Conservation (phyloP, 2,113 vertebrate species). For the Actenoides hombroni region DNA sequence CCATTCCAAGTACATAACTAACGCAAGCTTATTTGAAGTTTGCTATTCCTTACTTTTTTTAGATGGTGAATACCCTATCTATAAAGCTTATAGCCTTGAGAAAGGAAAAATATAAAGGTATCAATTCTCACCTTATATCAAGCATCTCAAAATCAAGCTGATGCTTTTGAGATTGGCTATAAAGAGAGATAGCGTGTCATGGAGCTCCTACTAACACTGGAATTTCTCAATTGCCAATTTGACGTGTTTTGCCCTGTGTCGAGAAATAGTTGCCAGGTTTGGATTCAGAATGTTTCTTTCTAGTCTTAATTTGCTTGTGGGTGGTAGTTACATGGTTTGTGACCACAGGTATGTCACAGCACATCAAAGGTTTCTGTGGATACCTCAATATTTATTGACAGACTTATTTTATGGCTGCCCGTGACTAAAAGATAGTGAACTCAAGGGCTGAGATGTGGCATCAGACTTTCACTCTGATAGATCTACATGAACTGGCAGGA, state of each 20-base stretch:
- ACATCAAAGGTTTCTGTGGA: neutral
- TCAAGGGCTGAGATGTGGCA: neutral
- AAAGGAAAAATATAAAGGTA: neutral
- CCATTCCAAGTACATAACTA: neutral
- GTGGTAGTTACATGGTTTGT: neutral
- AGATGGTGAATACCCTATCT: neutral
- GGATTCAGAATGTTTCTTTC: neutral
- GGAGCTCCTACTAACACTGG: fast-evolving
- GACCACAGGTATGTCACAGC: neutral
- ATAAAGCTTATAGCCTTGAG: neutral
- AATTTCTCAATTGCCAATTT: neutral
- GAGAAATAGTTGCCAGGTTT: neutral
- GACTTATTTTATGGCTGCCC: neutral
- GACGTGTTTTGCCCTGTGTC: neutral
- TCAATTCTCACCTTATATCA: neutral
- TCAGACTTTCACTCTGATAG: neutral
- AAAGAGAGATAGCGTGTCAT: neutral
- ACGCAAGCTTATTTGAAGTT: neutral
- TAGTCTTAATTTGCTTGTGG: neutral
- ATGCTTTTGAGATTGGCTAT: neutral
- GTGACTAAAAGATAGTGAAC: neutral
- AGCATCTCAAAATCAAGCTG: neutral
- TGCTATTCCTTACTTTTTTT: neutral
- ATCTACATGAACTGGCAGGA: neutral
- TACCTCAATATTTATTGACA: neutral